Evolutionary conservation across 2,797 vertebrate species (phyloP), one percentile per base, ranked within the genome.

Genomic region (Agapornis canus): DNA sequence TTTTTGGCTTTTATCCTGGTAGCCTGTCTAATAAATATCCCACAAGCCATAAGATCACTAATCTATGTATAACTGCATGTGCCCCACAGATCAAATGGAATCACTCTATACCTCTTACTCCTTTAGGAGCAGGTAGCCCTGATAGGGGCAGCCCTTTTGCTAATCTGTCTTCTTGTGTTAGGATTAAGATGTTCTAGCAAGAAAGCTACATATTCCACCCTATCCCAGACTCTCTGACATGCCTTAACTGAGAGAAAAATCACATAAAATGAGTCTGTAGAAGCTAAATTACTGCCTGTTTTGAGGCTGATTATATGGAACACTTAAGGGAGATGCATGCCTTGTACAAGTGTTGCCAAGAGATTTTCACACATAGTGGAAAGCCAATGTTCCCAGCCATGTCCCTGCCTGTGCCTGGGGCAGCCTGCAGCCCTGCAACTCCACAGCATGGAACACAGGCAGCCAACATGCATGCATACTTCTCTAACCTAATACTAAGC

Each of bases 201-300:
- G 80, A 20, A 20, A 10, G 8, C 27, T 85, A 25, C 15, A 8
- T 65, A 2, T 51, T 71, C 42, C 49, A 78, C 13, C 26, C 66
- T 79, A 13, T 66, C 19, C 22, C 52, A 64, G 25, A 19, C 35
- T 32, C 32, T 70, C 79, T 70, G 52, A 42, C 5, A 3, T 35
- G 29, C 6, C 57, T 75, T 66, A 75, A 60, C n/a, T 40, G 80
- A 69, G 35, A 68, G 49, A 71, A 84, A 89, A 85, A 65, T 31
- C 27, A 29, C 42, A 69, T 49, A 9, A 47, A 71, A 75, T 26
- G 21, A 32, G 47, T n/a, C 27, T 51, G 3, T 10, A 26, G 66
- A n/a, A 72, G 19, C 19, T 88, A 72, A 90, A 45, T 42, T 37
- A 18, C 25, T 19, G 7, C 7, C 22, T 37, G 9, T 17, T 66